These are phyloP conservation scores for Vombatus ursinus DNA, from an alignment of 2,113 vertebrate species.

Conservation along the genomic window DNA sequence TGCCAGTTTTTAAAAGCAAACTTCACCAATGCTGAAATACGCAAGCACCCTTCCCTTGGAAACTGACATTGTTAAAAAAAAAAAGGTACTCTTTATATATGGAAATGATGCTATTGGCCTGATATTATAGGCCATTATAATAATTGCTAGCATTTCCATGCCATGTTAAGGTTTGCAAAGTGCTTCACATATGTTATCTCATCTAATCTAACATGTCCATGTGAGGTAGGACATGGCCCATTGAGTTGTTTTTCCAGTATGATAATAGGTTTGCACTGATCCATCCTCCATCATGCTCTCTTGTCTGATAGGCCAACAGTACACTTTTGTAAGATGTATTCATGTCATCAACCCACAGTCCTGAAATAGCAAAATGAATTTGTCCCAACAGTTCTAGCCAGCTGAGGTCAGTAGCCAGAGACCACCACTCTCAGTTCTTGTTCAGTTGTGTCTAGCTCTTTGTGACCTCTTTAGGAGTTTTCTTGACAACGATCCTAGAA, in stretches of 20 bases:
- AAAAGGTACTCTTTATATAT: not conserved
- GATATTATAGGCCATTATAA: not conserved
- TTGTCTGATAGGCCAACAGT: not conserved
- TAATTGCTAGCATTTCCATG: not conserved
- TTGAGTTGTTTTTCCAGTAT: not conserved
- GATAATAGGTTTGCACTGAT: not conserved
- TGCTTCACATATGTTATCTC: not conserved
- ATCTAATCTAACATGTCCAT: not conserved
- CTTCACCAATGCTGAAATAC: not conserved
- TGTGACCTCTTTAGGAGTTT: too few species aligned
- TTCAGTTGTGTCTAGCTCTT: too few species aligned
- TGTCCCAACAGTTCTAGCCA: not conserved
- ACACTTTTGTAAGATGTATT: not conserved
- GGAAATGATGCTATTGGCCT: not conserved
- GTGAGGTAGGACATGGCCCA: not conserved
- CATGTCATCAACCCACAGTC: not conserved
- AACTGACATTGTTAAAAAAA: not conserved
- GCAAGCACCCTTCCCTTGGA: not conserved
- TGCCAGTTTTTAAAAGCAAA: constrained; percentile 27
- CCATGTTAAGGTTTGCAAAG: not conserved
- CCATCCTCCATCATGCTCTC: not conserved
- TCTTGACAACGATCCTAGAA: too few species aligned
- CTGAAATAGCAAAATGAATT: not conserved
- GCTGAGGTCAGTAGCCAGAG: not conserved
- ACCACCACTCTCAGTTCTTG: too few species aligned